Evolutionary conservation across 2,113 vertebrate species (phyloP).

Genomic region (Carlito syrichta): DNA sequence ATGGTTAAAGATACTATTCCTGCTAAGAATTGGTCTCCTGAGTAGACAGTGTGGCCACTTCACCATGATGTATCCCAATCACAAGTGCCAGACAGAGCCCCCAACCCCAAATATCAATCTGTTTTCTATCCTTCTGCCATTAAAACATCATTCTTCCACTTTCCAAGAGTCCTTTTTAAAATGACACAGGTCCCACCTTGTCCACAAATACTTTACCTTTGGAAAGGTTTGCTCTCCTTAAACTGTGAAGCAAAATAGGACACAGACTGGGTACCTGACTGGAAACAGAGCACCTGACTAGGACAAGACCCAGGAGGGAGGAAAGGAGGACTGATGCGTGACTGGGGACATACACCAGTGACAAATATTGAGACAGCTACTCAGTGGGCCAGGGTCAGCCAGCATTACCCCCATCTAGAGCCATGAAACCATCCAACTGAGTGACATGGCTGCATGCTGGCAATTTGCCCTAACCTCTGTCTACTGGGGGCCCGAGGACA

Average conservation of each 20-base stretch:
- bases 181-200: not conserved
- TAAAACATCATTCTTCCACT: not conserved
- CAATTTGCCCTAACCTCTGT: not conserved
- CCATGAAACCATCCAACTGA: not conserved
- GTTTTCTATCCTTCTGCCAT: not conserved
- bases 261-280: conserved; percentile 54
- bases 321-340: conserved; percentile 54
- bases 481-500: not conserved
- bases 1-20: not conserved
- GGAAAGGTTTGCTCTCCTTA: conserved; percentile 43
- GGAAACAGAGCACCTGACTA: conserved; percentile 68
- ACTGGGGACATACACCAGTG: conserved; percentile 24
- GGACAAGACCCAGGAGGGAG: conserved; percentile 68
- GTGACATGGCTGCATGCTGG: not conserved
- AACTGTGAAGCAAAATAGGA: conserved; percentile 60
- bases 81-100: not conserved
- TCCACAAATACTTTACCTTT: not conserved
- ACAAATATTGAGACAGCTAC: not conserved
- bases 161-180: conserved; percentile 1
- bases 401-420: not conserved
- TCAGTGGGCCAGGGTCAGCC: not conserved
- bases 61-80: not conserved
- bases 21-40: not conserved
- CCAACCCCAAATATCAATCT: not conserved
- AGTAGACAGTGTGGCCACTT: not conserved